Evolutionary conservation across 2,888 invertebrate genomes (phyloP).

Genomic region (Nineta flava): DNA sequence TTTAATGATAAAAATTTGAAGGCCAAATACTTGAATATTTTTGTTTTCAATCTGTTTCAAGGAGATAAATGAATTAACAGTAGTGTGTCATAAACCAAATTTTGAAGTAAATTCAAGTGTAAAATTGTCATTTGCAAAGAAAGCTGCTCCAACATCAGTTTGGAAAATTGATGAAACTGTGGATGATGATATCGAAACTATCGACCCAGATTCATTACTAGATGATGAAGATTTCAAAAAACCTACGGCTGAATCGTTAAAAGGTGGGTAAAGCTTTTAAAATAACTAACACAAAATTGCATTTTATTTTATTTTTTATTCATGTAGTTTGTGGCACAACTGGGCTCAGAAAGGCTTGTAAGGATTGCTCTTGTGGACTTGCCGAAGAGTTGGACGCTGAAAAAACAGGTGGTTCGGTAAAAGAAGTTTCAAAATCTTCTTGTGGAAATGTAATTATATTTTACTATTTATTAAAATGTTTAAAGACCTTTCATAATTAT

Average conservation of each 20-base stretch:
- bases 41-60: not conserved
- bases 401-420: constrained; percentile 27
- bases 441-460: constrained; percentile 81
- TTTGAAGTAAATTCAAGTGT: constrained; percentile 54
- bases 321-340: constrained; percentile 63
- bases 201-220: constrained; percentile 76
- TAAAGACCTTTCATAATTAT: too few species aligned
- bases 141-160: constrained; percentile 29
- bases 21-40: too few species aligned
- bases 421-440: constrained; percentile 61
- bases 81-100: constrained; percentile 45
- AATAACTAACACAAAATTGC: constrained; percentile 1
- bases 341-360: constrained; percentile 90
- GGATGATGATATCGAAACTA: constrained; percentile 55
- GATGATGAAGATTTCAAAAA: constrained; percentile 81
- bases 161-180: constrained; percentile 60
- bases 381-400: constrained; percentile 79
- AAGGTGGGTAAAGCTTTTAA: constrained; percentile 36
- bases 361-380: constrained; percentile 93
- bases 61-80: constrained; percentile 11
- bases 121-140: constrained; percentile 30
- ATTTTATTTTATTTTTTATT: not conserved
- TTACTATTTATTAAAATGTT: too few species aligned
- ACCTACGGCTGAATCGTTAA: constrained; percentile 70
- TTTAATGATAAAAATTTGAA: too few species aligned